Evolutionary conservation across 1,140 invertebrate genomes (phyloP).

Genomic region (Drosophila pandora): DNA sequence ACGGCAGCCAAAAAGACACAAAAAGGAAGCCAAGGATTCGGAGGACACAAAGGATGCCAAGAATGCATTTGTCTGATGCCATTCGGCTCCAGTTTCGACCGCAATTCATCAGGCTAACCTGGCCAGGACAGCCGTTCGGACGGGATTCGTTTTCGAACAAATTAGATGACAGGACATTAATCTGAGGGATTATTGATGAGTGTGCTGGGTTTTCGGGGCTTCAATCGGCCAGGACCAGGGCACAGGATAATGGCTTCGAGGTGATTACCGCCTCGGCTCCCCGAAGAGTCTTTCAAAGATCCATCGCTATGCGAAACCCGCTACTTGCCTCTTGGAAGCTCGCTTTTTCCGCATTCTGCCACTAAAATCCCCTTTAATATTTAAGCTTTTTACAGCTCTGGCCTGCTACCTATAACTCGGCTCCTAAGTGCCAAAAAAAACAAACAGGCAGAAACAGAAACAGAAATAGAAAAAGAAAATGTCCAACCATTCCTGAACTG

Average conservation of each 20-base stretch:
- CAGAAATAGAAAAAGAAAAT: neutral
- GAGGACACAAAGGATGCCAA: neutral
- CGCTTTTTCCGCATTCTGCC: too few species aligned
- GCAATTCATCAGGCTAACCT: conserved; percentile 38
- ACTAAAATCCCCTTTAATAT: neutral
- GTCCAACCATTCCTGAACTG: neutral
- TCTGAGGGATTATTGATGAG: conserved; percentile 37
- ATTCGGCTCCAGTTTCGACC: conserved; percentile 15
- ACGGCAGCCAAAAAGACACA: too few species aligned
- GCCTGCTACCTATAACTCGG: neutral
- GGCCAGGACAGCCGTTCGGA: conserved; percentile 14
- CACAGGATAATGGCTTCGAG: too few species aligned
- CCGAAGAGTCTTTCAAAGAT: too few species aligned
- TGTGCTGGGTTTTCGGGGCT: neutral
- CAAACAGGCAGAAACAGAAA: neutral
- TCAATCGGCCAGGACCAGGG: conserved; percentile 1
- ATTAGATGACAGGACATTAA: conserved; percentile 70
- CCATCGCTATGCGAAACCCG: too few species aligned
- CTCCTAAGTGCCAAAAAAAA: neutral
- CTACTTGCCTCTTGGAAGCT: too few species aligned
- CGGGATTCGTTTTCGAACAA: conserved; percentile 40
- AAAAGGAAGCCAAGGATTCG: neutral
- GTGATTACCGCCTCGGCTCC: too few species aligned
- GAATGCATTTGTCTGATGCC: conserved; percentile 25
- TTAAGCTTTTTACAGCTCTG: neutral